These are phyloP conservation scores for Leptinotarsa defecta DNA, from an alignment of 1,140 invertebrate species.

Conservation along the genomic window DNA sequence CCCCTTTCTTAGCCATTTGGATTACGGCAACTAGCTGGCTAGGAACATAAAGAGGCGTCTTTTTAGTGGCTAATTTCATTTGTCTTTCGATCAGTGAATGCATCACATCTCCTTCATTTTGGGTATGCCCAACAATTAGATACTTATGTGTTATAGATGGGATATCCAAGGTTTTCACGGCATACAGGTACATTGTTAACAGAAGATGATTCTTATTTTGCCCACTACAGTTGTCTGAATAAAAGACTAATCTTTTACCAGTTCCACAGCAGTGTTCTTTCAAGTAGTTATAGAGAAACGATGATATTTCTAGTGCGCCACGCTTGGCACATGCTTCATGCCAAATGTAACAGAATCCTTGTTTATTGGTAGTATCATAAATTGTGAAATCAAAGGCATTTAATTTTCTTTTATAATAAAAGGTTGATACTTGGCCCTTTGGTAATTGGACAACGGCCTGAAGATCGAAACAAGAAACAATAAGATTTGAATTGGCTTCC, in stretches of 20 bases:
- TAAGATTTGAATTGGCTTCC: neutral
- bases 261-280: constrained; percentile 1
- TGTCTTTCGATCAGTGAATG: neutral
- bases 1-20: constrained; percentile 22
- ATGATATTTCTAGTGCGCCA: constrained; percentile 8
- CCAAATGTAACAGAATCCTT: constrained; percentile 8
- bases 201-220: constrained; percentile 2
- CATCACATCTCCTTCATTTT: too few species aligned
- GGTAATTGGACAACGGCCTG: constrained; percentile 45
- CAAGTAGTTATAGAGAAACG: constrained; percentile 10
- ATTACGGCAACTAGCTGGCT: constrained; percentile 27
- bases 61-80: constrained; percentile 10
- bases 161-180: constrained; percentile 7
- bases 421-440: constrained; percentile 43
- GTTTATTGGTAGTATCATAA: neutral
- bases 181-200: constrained; percentile 3
- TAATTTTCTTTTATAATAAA: constrained; percentile 20
- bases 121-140: too few species aligned
- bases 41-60: constrained; percentile 25
- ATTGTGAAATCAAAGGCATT: neutral
- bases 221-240: constrained; percentile 7
- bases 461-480: constrained; percentile 33
- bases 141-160: constrained; percentile 1
- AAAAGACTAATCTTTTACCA: constrained; percentile 11
- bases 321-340: constrained; percentile 7